Evolutionary conservation across 1,140 invertebrate species (phyloP).

Genomic region (Phocides pigmalion): DNA sequence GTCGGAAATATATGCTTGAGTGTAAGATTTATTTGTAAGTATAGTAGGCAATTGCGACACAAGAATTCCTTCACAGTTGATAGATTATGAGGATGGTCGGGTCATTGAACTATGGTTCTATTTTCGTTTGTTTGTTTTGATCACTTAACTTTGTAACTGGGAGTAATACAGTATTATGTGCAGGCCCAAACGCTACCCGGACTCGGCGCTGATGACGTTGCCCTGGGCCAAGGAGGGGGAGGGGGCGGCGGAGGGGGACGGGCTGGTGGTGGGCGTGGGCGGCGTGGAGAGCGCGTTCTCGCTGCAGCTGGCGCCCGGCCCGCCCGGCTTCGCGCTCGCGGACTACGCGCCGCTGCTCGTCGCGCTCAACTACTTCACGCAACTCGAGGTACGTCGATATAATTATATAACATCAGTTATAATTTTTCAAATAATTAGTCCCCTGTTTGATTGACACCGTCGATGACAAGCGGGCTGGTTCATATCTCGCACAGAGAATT

Average conservation of each 20-base stretch:
- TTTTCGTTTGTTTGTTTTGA: too few relatives aligned
- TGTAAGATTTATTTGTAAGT: too few relatives aligned
- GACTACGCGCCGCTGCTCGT: slow-evolving; percentile 90
- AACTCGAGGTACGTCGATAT: slow-evolving; percentile 88
- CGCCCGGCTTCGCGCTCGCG: slow-evolving; percentile 86
- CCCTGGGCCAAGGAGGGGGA: background rate
- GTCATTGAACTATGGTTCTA: too few relatives aligned
- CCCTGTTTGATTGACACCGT: too few relatives aligned
- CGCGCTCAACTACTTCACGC: slow-evolving; percentile 93
- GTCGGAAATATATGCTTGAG: too few relatives aligned
- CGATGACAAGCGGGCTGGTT: too few relatives aligned
- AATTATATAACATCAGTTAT: too few relatives aligned
- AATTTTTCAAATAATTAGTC: too few relatives aligned
- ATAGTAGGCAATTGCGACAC: too few relatives aligned
- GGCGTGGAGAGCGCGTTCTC: slow-evolving; percentile 92
- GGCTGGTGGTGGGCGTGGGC: slow-evolving; percentile 91
- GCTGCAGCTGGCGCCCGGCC: slow-evolving; percentile 86
- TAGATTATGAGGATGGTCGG: too few relatives aligned
- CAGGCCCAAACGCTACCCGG: slow-evolving; percentile 60
- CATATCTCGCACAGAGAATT: too few relatives aligned
- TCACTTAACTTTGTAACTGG: background rate
- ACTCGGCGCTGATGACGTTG: slow-evolving; percentile 55
- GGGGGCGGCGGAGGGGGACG: slow-evolving; percentile 49
- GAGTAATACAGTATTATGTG: background rate
- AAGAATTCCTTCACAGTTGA: too few relatives aligned